Evolutionary conservation across 2,113 vertebrate genomes (phyloP).

Genomic region (Rhinopomastus cyanomelas): DNA sequence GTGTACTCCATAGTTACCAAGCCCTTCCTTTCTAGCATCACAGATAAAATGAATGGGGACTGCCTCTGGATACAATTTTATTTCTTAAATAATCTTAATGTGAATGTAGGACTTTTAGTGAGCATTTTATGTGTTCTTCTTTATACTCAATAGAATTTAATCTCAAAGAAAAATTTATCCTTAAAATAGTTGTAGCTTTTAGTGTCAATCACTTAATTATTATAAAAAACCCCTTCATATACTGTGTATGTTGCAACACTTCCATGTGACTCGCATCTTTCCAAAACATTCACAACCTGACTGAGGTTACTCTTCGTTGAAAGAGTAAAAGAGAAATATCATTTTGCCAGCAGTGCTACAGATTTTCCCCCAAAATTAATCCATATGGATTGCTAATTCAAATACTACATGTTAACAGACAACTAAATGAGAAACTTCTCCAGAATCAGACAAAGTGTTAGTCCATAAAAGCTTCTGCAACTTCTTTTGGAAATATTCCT

Average conservation of each 20-base stretch:
- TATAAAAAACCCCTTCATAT: background rate
- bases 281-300: background rate
- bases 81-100: background rate
- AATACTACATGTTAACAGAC: background rate
- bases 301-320: background rate
- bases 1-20: background rate
- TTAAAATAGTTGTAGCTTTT: background rate
- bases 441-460: slow-evolving; percentile 47
- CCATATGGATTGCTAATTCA: slow-evolving; percentile 36
- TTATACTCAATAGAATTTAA: background rate
- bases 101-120: background rate
- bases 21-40: background rate
- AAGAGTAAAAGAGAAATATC: background rate
- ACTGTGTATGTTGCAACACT: background rate
- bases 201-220: background rate
- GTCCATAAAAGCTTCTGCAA: slow-evolving; percentile 37
- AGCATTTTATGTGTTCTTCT: background rate
- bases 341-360: background rate
- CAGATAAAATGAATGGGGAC: background rate
- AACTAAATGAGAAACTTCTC: slow-evolving; percentile 46
- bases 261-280: background rate
- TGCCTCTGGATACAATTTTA: background rate
- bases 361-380: slow-evolving; percentile 9
- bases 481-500: slow-evolving; percentile 53
- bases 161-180: background rate